These are phyloP conservation scores for Lacanobia wlatinum DNA, from an alignment of 2,888 invertebrate species.

Conservation along the genomic window DNA sequence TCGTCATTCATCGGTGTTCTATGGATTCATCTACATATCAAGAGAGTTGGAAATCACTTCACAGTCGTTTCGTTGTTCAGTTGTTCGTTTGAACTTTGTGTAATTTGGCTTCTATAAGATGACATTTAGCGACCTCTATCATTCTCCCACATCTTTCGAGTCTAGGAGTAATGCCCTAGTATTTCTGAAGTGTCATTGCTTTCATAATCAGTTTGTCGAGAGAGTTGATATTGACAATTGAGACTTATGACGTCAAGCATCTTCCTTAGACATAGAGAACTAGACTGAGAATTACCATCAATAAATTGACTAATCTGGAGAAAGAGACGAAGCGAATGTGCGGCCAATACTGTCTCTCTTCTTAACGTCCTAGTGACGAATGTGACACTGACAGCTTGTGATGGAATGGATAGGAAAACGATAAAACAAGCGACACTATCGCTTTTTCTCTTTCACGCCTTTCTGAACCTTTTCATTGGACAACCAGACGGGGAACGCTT, in stretches of 20 bases:
- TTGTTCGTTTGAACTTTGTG: constrained; percentile 11
- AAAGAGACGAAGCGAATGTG: too few relatives aligned
- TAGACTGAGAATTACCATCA: too few relatives aligned
- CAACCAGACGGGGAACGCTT: neutral
- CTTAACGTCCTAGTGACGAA: too few relatives aligned
- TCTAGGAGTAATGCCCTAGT: constrained; percentile 43
- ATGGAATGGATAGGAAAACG: too few relatives aligned
- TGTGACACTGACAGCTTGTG: too few relatives aligned
- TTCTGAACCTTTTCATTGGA: too few relatives aligned
- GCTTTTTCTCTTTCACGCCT: neutral
- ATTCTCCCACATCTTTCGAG: constrained; percentile 19
- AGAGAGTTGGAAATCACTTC: neutral
- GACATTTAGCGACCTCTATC: constrained; percentile 11
- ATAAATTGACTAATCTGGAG: too few relatives aligned
- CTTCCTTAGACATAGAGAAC: too few relatives aligned
- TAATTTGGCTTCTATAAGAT: neutral
- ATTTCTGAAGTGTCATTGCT: constrained; percentile 34
- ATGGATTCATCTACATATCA: neutral
- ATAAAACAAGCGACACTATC: too few relatives aligned
- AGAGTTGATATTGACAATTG: constrained; percentile 22
- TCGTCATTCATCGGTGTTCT: neutral
- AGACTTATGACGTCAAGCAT: constrained; percentile 30
- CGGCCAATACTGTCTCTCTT: too few relatives aligned
- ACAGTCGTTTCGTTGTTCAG: neutral
- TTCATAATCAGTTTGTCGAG: constrained; percentile 26